phyloP scores from a whole-genome alignment of 2,888 invertebrate genomes.

The Tetanocera ferruginea region DNA sequence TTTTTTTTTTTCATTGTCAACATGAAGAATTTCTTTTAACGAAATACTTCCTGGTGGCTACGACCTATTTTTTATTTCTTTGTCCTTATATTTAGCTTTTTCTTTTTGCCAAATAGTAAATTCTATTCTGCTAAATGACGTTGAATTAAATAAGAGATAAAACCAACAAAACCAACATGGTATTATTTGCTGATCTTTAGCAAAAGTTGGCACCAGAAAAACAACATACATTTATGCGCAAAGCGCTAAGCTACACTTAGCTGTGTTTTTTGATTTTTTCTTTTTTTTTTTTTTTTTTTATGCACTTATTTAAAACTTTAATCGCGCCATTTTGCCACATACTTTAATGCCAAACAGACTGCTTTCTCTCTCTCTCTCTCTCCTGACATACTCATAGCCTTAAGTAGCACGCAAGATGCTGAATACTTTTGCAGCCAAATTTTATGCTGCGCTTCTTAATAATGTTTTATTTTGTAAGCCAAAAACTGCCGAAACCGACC shows the following conservation, averaged over 20 bases:
- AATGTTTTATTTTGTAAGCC: background rate
- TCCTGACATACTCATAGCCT: background rate
- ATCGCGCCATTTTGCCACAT: background rate
- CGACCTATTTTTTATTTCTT: background rate
- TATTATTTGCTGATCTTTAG: background rate
- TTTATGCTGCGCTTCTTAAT: slow-evolving; percentile 12
- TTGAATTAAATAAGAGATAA: background rate
- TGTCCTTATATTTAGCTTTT: too few relatives aligned
- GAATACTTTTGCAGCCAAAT: background rate
- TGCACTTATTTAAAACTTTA: too few relatives aligned
- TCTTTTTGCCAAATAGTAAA: background rate
- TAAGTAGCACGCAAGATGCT: background rate
- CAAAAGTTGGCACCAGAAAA: background rate
- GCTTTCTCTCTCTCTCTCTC: too few relatives aligned
- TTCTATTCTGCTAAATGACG: background rate
- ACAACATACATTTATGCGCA: background rate
- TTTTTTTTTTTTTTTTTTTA: background rate
- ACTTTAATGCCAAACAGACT: background rate
- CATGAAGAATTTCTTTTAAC: background rate
- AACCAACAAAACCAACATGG: background rate
- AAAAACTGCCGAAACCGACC: background rate
- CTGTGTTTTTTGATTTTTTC: background rate
- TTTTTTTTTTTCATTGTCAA: background rate
- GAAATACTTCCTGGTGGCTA: slow-evolving; percentile 1
- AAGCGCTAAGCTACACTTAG: background rate